Evolutionary conservation across 2,113 vertebrate species (phyloP), one percentile per base, ranked within the genome.

Genomic region (Chionomys nivalis): DNA sequence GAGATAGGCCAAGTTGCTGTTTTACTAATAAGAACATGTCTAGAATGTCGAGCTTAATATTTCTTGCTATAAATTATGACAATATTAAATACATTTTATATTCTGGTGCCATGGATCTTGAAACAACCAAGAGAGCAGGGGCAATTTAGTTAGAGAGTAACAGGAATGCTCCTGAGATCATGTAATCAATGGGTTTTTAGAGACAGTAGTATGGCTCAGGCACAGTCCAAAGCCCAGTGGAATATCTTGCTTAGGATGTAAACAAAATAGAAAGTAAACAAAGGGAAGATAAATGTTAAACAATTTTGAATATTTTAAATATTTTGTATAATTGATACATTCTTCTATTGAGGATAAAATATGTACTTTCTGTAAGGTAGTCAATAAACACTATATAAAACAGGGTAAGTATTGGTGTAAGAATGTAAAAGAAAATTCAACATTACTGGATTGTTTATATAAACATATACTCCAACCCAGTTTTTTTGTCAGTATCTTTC

Each of bases 381-480:
- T 11, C 47, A 83, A 42, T 26, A 9, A 78, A 39, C 76, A 39
- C 70, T 76, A 19, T 58, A 79, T 26, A 68, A 68, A 78, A 17
- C 14, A 77, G 17, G 3, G 58, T 68, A 5, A 75, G 7, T 87
- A 36, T 31, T 65, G 93, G 8, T 12, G 10, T 58, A 61, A n/a
- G 77, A n/a, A 86, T 9, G 58, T 7, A 90, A 73, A 96, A 52
- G 61, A 8, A 1, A 75, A 58, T 21, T 58, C 58, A 58, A 90
- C n/a, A 76, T 70, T 92, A 86, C 10, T 16, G 1, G 24, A 93
- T 7, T 78, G 5, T 75, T 94, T 87, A 61, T 33, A 76, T 88
- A 89, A 96, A 93, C 97, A 96, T 97, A 93, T 89, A 95, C 68
- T 96, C 55, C 94, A 95, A 96, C 58, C 85, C 90, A 95, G n/a